Conservation (phyloP, 1,140 invertebrate genomes). For the Tigriopus japonicus region DNA sequence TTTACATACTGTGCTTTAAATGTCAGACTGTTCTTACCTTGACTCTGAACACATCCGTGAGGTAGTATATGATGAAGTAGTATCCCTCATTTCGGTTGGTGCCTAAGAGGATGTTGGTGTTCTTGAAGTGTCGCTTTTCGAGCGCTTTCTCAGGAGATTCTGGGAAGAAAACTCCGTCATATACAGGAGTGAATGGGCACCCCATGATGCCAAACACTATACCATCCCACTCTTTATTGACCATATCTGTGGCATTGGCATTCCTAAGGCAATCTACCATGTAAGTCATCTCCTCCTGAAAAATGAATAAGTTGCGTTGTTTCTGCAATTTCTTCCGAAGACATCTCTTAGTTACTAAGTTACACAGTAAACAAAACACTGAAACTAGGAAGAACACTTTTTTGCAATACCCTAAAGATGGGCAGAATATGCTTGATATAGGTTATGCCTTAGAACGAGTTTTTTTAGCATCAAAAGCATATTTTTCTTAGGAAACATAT, state of each 20-base stretch:
- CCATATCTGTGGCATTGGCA: constrained; percentile 46
- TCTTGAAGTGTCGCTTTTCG: constrained; percentile 67
- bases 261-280: constrained; percentile 59
- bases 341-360: no score
- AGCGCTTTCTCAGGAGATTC: constrained; percentile 60
- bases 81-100: constrained; percentile 84
- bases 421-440: no score
- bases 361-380: no score
- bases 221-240: constrained; percentile 62
- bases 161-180: constrained; percentile 74
- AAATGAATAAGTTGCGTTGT: no score
- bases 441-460: no score
- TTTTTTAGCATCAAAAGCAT: no score
- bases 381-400: no score
- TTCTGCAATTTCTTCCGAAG: no score
- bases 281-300: constrained; percentile 37
- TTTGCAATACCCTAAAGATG: no score
- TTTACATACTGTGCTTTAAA: background rate
- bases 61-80: constrained; percentile 81
- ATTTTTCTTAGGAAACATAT: no score
- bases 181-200: constrained; percentile 81
- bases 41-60: constrained; percentile 57
- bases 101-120: constrained; percentile 75
- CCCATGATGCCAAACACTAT: constrained; percentile 44
- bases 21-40: constrained; percentile 29